Evolutionary conservation across 1,140 invertebrate genomes (phyloP).

Genomic region (Aricia agestis): DNA sequence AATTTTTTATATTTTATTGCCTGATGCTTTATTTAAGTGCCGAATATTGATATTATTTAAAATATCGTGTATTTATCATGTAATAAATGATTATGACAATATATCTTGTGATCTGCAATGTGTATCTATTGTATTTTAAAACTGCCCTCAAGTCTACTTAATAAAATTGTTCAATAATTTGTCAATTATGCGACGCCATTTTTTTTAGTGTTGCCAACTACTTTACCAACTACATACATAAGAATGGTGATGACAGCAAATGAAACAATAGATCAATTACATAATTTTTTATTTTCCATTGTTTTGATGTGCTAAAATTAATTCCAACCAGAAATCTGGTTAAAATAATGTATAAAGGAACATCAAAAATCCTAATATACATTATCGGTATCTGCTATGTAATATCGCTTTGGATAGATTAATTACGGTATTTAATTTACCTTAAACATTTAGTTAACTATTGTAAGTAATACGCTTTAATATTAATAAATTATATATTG

Average conservation of each 20-base stretch:
- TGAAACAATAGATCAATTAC: neutral
- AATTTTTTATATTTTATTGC: too few relatives aligned
- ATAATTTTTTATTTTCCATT: neutral
- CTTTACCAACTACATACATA: too few relatives aligned
- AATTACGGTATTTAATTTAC: neutral
- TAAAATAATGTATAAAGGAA: constrained; percentile 16
- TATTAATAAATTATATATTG: neutral
- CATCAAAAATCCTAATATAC: constrained; percentile 11
- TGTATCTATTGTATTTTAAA: too few relatives aligned
- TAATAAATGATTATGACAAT: too few relatives aligned
- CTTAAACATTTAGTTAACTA: neutral
- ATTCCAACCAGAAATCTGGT: neutral
- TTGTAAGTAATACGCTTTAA: neutral
- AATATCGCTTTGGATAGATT: neutral
- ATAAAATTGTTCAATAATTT: too few relatives aligned
- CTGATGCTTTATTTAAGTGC: too few relatives aligned
- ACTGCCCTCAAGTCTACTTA: too few relatives aligned
- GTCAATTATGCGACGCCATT: too few relatives aligned
- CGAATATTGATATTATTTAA: too few relatives aligned
- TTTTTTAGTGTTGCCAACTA: too few relatives aligned
- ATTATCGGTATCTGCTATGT: neutral
- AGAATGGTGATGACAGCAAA: neutral
- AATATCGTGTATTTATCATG: too few relatives aligned
- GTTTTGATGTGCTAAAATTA: neutral
- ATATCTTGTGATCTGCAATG: too few relatives aligned